A percentile compares a stretch with the other conserved stretches of the same genome.
Evolutionary conservation across 2,888 invertebrate genomes (phyloP).

Genomic region (Catotricha subobsoleta): DNA sequence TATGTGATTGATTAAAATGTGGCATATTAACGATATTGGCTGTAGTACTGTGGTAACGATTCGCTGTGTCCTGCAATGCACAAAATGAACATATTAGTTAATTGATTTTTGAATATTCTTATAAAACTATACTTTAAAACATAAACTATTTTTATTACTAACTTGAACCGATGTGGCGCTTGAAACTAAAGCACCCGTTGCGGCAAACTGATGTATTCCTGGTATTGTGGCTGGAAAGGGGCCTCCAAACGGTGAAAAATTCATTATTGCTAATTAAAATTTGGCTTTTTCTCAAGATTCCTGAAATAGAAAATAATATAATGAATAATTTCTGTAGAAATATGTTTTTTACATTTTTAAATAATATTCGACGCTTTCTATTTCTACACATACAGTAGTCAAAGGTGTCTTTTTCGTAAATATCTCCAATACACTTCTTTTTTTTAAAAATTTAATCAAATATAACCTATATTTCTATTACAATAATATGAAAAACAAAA

Average conservation of each 20-base stretch:
- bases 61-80: conserved; percentile 14
- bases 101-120: neutral
- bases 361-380: no score
- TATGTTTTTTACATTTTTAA: neutral
- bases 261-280: no score
- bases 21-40: conserved; percentile 22
- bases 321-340: neutral
- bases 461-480: no score
- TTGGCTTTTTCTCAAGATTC: conserved; percentile 3
- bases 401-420: no score
- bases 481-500: no score
- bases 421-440: no score
- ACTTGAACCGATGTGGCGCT: conserved; percentile 28
- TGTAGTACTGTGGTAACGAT: conserved; percentile 21
- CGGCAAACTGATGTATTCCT: conserved; percentile 64
- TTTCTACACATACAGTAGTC: no score
- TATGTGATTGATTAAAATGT: conserved; percentile 36
- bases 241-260: conserved; percentile 71
- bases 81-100: neutral
- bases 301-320: no score
- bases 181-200: conserved; percentile 36
- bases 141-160: conserved; percentile 6
- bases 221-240: conserved; percentile 40
- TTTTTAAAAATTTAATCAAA: no score
- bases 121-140: conserved; percentile 10